Conservation (phyloP, 2,888 invertebrate genomes). For the Nemoura dubitans region DNA sequence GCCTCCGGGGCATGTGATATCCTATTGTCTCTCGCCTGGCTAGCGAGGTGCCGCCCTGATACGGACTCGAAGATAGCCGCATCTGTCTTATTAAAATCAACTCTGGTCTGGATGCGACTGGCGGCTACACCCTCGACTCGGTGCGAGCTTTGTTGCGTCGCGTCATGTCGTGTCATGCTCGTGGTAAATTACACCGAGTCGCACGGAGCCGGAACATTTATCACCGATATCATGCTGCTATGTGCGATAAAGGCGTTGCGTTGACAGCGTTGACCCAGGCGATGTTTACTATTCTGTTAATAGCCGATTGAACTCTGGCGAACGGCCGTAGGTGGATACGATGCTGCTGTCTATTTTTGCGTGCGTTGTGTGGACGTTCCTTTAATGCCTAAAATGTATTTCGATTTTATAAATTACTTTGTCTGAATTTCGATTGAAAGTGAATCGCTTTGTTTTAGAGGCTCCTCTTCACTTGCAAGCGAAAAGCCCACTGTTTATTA, state of each 20-base stretch:
- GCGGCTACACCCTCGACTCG: not conserved
- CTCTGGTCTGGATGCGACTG: not conserved
- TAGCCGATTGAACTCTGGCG: not conserved
- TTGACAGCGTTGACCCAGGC: not conserved
- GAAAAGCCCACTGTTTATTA: too few relatives aligned
- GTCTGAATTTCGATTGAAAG: too few relatives aligned
- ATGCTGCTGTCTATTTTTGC: not conserved
- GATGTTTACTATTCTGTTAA: not conserved
- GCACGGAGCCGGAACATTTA: not conserved
- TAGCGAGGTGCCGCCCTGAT: not conserved
- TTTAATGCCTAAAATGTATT: not conserved
- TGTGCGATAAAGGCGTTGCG: not conserved
- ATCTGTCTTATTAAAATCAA: slow-evolving; percentile 15
- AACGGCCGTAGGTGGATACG: not conserved
- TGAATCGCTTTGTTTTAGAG: too few relatives aligned
- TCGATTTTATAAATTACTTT: too few relatives aligned
- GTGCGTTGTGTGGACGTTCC: not conserved
- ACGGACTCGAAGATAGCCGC: not conserved
- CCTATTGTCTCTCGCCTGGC: not conserved
- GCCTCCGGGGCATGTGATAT: not conserved
- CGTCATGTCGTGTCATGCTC: not conserved
- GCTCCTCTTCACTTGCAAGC: too few relatives aligned
- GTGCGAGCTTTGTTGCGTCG: not conserved
- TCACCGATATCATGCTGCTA: not conserved
- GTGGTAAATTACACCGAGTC: too few relatives aligned